A percentile compares a stretch with the other conserved stretches of the same genome.
Conservation (phyloP, 2,888 invertebrate species). For the Thereva unica region DNA sequence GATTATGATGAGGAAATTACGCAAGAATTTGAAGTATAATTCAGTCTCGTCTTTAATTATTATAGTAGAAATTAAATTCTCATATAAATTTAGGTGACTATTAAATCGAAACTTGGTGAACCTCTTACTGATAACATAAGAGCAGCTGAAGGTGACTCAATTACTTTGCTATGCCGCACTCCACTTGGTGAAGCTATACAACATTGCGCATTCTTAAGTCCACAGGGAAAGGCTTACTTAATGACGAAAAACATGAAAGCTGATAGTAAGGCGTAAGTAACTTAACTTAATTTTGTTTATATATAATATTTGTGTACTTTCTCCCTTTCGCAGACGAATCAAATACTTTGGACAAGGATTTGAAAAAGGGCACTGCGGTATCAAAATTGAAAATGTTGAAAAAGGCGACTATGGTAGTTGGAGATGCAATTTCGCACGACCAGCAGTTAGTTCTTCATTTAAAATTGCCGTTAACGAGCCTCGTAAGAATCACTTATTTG, state of each 20-base stretch:
- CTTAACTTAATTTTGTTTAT: slow-evolving; percentile 1
- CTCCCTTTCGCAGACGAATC: slow-evolving; percentile 44
- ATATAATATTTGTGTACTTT: background rate
- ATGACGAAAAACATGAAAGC: slow-evolving; percentile 44
- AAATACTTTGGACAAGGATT: slow-evolving; percentile 47
- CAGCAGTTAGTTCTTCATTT: slow-evolving; percentile 21
- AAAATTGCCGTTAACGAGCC: slow-evolving; percentile 1
- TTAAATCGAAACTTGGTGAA: slow-evolving; percentile 46
- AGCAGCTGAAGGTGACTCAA: slow-evolving; percentile 40
- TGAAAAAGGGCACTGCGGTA: slow-evolving; percentile 47
- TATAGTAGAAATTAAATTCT: slow-evolving; percentile 3
- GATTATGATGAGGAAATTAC: slow-evolving; percentile 47
- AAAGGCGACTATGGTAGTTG: slow-evolving; percentile 46
- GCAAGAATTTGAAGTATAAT: slow-evolving; percentile 46
- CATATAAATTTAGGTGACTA: slow-evolving; percentile 42
- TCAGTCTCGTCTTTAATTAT: slow-evolving; percentile 39
- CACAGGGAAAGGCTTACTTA: slow-evolving; percentile 45
- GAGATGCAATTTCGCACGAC: slow-evolving; percentile 46
- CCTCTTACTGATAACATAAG: slow-evolving; percentile 43
- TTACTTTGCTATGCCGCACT: slow-evolving; percentile 46
- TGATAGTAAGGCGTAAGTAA: slow-evolving; percentile 45
- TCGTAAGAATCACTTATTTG: background rate
- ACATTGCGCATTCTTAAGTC: slow-evolving; percentile 47
- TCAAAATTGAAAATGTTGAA: slow-evolving; percentile 43
- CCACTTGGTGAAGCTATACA: slow-evolving; percentile 46